These are phyloP conservation scores for Drosophila borealis DNA, from an alignment of 2,888 invertebrate genomes.

Conservation along the genomic window DNA sequence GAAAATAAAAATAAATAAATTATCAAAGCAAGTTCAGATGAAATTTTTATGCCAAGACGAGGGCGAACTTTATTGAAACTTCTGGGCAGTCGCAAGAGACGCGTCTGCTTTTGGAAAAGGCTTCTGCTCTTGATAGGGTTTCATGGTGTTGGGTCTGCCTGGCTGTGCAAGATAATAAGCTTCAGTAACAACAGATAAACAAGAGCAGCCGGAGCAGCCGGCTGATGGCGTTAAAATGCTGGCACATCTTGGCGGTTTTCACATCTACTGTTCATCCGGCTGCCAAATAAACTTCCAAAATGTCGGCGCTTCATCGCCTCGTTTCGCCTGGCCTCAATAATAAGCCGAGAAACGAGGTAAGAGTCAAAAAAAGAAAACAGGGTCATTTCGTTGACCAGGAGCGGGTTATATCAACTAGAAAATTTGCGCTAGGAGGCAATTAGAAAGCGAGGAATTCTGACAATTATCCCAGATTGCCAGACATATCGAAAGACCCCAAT, in stretches of 20 bases:
- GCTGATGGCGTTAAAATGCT: conserved; percentile 58
- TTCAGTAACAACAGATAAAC: conserved; percentile 51
- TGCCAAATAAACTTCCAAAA: conserved; percentile 78
- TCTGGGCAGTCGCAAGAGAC: conserved; percentile 42
- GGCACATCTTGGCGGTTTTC: conserved; percentile 54
- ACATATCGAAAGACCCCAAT: too few species aligned
- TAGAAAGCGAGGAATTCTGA: too few species aligned
- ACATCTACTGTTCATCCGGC: conserved; percentile 39
- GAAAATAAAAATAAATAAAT: conserved; percentile 77
- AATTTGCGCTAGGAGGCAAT: too few species aligned
- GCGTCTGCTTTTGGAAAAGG: conserved; percentile 50
- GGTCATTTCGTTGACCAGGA: too few species aligned
- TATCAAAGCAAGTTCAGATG: conserved; percentile 71
- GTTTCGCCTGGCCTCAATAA: conserved; percentile 24
- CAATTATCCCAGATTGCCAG: too few species aligned
- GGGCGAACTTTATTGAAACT: conserved; percentile 70
- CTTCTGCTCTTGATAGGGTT: conserved; percentile 36
- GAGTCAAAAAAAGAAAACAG: too few species aligned
- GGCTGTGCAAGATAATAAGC: conserved; percentile 64
- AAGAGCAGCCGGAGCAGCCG: conserved; percentile 37
- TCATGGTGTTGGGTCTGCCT: conserved; percentile 34
- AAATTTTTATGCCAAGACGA: conserved; percentile 68
- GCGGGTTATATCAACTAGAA: too few species aligned
- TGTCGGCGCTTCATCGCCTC: conserved; percentile 74
- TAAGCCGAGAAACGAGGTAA: too few species aligned